Evolutionary conservation across 2,888 invertebrate species (phyloP).

Genomic region (Oscheius sp.): DNA sequence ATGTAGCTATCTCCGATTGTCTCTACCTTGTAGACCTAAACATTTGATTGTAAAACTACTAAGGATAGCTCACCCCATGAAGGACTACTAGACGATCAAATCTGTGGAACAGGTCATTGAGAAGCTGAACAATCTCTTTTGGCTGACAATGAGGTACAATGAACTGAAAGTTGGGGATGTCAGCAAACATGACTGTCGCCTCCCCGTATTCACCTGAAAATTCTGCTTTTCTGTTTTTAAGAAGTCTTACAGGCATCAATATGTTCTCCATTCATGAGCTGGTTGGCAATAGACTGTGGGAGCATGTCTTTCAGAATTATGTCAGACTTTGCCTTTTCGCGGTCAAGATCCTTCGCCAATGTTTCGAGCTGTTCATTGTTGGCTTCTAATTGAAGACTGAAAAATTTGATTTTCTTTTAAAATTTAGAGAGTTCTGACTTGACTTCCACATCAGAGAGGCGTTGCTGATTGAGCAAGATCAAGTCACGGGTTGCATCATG

Average conservation of each 20-base stretch:
- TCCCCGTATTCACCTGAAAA: constrained; percentile 50
- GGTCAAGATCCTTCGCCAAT: constrained; percentile 68
- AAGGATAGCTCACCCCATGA: constrained; percentile 50
- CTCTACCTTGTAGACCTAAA: constrained; percentile 69
- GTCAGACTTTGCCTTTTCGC: constrained; percentile 70
- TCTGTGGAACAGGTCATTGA: constrained; percentile 74
- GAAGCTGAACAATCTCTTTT: constrained; percentile 73
- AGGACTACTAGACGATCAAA: constrained; percentile 67
- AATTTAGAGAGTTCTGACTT: constrained; percentile 57
- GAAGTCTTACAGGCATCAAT: constrained; percentile 67
- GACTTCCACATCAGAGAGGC: constrained; percentile 70
- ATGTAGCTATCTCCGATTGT: constrained; percentile 70
- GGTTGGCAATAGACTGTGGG: constrained; percentile 72
- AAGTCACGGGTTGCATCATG: constrained; percentile 73
- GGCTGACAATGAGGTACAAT: constrained; percentile 73
- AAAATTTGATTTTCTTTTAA: constrained; percentile 12
- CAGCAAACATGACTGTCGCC: constrained; percentile 74
- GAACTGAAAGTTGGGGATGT: constrained; percentile 74
- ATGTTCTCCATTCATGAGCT: constrained; percentile 70
- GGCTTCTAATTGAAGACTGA: constrained; percentile 74
- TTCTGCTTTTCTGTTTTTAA: background rate
- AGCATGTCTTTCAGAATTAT: constrained; percentile 74
- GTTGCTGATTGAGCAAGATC: constrained; percentile 71
- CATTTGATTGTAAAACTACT: no score
- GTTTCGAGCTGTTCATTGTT: constrained; percentile 74